Base-by-base conservation (phyloP, 1,140 invertebrate genomes). In the Zaprionus davidi region DNA sequence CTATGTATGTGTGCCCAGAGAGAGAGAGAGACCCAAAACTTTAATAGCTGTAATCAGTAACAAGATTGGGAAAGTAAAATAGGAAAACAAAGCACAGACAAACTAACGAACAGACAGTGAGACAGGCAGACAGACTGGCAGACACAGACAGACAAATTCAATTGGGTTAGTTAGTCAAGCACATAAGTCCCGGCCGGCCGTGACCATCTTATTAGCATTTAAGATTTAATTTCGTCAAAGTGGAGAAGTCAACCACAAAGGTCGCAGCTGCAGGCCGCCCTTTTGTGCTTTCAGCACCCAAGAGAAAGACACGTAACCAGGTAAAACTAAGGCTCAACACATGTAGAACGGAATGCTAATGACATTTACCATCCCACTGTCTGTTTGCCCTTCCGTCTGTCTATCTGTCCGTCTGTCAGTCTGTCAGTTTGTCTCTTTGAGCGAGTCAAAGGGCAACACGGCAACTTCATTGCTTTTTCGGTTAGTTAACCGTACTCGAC, bases 141-240 rank as follows among this genome's bases (percentile, higher is more conserved):
- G 53, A 26, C 13, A 31, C 5, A 15, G 26, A 55, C 55, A 34
- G 1, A 67, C 38, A 58, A 66, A 65, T 71, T 78, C 70, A 88
- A 86, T 88, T 83, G 56, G 67, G 31, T 31, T 74, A 68, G 57
- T 63, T 74, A 88, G 75, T 87, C 74, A 70, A 78, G 80, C 83
- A 55, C 64, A 73, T 74, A 51, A 69, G 71, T 38, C 69, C 24
- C 74, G 46, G 36, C 64, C 60, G 58, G 57, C 68, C 71, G 34
- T 63, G 68, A 57, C 41, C 56, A 55, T 59, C 69, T 82, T 81
- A 90, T 87, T 83, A 81, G 84, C 84, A 87, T 87, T 87, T 79
- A 81, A 79, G 85, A 90, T 88, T 88, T 90, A 90, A 88, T 88
- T 87, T 84, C 74, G 63, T 80, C 78, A 88, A 84, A 87, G 78